These are phyloP conservation scores for Rhombomys opimus DNA, from an alignment of 2,113 vertebrate genomes.

Conservation along the genomic window DNA sequence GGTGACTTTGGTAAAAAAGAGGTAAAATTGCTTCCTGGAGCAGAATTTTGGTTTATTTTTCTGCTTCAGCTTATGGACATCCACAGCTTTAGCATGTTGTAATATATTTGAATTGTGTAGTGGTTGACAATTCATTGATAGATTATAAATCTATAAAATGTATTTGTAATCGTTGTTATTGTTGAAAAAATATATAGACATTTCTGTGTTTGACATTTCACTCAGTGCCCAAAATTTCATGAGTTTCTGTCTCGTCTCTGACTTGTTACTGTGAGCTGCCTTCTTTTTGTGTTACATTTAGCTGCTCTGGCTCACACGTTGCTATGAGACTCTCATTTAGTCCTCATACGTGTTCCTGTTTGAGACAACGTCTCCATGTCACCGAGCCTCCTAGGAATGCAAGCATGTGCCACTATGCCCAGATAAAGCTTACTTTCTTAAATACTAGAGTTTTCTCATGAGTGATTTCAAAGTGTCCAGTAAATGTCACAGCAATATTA, in stretches of 20 bases:
- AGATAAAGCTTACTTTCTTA: not conserved
- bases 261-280: not conserved
- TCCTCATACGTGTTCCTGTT: not conserved
- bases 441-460: not conserved
- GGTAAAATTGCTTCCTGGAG: constrained; percentile 85
- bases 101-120: constrained; percentile 29
- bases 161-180: not conserved
- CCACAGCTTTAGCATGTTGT: not conserved
- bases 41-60: not conserved
- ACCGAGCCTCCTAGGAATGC: not conserved
- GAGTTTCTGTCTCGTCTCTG: not conserved
- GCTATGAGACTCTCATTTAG: not conserved
- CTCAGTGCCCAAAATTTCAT: not conserved
- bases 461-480: constrained; percentile 9
- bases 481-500: not conserved
- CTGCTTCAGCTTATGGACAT: not conserved
- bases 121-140: not conserved
- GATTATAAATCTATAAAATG: not conserved
- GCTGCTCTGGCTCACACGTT: not conserved
- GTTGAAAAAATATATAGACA: not conserved
- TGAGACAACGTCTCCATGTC: not conserved
- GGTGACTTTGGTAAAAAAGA: constrained; percentile 99
- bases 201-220: constrained; percentile 17
- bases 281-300: not conserved
- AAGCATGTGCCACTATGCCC: not conserved